These are phyloP conservation scores for Drosophila anomalata DNA, from an alignment of 2,888 invertebrate genomes.

Conservation along the genomic window DNA sequence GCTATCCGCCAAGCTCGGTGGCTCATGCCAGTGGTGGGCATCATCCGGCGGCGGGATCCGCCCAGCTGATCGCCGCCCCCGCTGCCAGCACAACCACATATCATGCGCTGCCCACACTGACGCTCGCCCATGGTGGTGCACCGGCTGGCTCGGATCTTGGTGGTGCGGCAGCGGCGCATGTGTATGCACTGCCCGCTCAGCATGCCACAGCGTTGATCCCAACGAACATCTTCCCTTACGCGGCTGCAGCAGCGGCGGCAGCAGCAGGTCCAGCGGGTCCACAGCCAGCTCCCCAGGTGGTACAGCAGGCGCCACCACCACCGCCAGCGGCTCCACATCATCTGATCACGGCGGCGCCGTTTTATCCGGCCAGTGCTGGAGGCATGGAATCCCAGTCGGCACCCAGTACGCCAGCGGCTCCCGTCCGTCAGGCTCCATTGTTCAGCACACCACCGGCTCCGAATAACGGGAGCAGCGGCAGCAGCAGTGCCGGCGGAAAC, in stretches of 20 bases:
- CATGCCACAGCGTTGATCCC: conserved; percentile 82
- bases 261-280: conserved; percentile 56
- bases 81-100: conserved; percentile 80
- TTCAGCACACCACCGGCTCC: conserved; percentile 83
- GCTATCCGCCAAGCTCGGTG: conserved; percentile 53
- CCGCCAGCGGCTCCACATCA: conserved; percentile 79
- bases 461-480: conserved; percentile 50
- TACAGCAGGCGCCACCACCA: conserved; percentile 56
- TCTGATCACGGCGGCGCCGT: conserved; percentile 81
- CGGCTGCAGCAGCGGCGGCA: conserved; percentile 70
- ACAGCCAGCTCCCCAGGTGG: conserved; percentile 68
- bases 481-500: conserved; percentile 32
- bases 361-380: conserved; percentile 71
- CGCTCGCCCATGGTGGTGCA: conserved; percentile 74
- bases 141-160: conserved; percentile 75
- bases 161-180: conserved; percentile 74
- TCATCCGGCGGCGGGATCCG: conserved; percentile 61
- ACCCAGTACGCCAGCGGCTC: conserved; percentile 82
- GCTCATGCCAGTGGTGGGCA: conserved; percentile 43
- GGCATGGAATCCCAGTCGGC: conserved; percentile 81
- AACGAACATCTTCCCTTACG: conserved; percentile 83
- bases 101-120: conserved; percentile 80
- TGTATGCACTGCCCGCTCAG: conserved; percentile 83
- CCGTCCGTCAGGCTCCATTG: conserved; percentile 80
- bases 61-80: conserved; percentile 60